Evolutionary conservation across 2,113 vertebrate species (phyloP).

Genomic region (Amia ocellicauda): DNA sequence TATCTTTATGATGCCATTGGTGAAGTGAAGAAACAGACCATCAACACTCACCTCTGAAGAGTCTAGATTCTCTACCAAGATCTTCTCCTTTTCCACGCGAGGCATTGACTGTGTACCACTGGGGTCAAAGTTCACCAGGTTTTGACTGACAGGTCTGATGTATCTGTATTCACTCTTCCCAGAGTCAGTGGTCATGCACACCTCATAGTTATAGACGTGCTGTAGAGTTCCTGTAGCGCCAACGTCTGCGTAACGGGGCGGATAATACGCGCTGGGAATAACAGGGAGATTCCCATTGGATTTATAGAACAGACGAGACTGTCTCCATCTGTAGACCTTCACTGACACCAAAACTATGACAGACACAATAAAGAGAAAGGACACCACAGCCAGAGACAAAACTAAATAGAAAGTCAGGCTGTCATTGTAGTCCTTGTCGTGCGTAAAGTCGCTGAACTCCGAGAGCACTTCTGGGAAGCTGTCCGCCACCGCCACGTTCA

Average conservation of each 20-base stretch:
- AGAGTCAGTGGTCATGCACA: conserved; percentile 21
- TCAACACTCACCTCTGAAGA: not conserved
- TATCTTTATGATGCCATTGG: no score
- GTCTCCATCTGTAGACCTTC: conserved; percentile 32
- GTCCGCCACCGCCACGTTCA: no score
- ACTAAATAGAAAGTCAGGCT: conserved; percentile 45
- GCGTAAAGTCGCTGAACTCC: no score
- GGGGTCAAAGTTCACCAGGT: conserved; percentile 19
- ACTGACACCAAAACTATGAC: conserved; percentile 21
- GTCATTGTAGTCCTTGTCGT: no score
- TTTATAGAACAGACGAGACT: not conserved
- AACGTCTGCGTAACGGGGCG: conserved; percentile 14
- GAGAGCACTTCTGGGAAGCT: no score
- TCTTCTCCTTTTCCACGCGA: not conserved
- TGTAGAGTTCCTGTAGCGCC: conserved; percentile 13
- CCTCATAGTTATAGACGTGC: conserved; percentile 21
- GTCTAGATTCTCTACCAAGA: not conserved
- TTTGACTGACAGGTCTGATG: conserved; percentile 15
- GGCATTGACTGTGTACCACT: conserved; percentile 9
- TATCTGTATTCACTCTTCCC: conserved; percentile 24
- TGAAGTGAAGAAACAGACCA: no score
- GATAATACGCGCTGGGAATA: conserved; percentile 16
- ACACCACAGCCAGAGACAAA: conserved; percentile 27
- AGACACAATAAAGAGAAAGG: conserved; percentile 22
- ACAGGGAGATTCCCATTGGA: conserved; percentile 18